Evolutionary conservation across 2,888 invertebrate species (phyloP).

Genomic region (Epirrhoe alternata): DNA sequence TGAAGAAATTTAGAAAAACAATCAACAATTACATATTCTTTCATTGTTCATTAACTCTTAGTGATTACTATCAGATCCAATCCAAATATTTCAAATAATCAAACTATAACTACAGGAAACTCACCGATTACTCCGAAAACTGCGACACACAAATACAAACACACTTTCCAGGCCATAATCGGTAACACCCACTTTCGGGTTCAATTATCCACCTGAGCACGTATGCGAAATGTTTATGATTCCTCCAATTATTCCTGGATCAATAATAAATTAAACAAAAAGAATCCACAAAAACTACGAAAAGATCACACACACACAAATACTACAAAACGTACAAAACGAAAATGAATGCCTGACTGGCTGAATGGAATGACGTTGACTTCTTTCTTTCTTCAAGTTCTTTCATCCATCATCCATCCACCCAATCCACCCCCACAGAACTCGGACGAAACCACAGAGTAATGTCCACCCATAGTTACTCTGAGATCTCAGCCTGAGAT

Average conservation of each 20-base stretch:
- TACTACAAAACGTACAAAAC: background rate
- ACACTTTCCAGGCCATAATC: conserved; percentile 59
- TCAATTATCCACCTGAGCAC: background rate
- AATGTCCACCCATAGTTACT: no score
- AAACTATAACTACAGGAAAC: conserved; percentile 11
- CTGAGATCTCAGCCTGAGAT: no score
- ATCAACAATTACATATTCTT: no score
- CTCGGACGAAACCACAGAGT: no score
- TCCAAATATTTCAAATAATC: background rate
- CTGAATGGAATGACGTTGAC: background rate
- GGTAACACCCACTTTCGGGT: background rate
- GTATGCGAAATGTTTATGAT: background rate
- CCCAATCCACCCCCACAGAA: no score
- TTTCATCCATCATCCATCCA: no score
- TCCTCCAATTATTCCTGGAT: background rate
- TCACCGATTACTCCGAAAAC: conserved; percentile 59
- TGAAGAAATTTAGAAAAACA: no score
- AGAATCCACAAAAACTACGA: background rate
- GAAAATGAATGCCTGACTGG: no score
- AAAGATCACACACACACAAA: background rate
- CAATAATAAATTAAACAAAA: background rate
- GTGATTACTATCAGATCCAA: no score
- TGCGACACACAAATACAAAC: conserved; percentile 57
- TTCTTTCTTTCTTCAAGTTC: background rate
- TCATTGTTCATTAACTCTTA: no score